Conservation (phyloP, 2,113 vertebrate species). For the Tragulus kanchil region DNA sequence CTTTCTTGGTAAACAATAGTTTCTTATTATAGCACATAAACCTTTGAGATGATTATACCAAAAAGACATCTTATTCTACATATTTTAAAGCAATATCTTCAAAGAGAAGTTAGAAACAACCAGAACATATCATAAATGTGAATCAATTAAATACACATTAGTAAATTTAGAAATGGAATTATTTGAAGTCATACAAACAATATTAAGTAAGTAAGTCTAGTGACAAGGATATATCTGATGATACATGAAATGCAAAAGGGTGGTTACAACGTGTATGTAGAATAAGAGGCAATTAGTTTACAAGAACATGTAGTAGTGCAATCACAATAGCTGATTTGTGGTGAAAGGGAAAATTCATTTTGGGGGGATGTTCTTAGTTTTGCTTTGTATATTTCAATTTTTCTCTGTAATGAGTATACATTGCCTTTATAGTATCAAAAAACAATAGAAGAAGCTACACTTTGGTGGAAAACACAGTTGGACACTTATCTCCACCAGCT, state of each 20-base stretch:
- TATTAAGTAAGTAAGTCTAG: not conserved
- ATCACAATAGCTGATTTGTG: not conserved
- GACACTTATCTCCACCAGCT: not conserved
- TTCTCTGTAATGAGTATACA: not conserved
- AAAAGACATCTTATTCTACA: not conserved
- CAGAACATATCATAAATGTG: not conserved
- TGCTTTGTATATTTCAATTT: not conserved
- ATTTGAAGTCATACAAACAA: not conserved
- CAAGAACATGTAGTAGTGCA: too few relatives aligned
- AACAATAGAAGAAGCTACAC: not conserved
- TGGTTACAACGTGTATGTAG: not conserved
- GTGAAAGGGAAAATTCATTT: not conserved
- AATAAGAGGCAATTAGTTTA: not conserved
- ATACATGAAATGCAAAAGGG: not conserved
- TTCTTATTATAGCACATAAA: not conserved
- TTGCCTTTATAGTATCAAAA: not conserved
- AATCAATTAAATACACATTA: not conserved
- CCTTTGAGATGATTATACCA: not conserved
- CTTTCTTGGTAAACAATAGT: not conserved
- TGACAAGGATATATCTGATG: not conserved
- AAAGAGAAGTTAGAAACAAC: not conserved
- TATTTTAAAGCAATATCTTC: not conserved
- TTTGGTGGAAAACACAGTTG: not conserved
- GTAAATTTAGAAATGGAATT: not conserved
- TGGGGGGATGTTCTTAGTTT: not conserved